These are phyloP conservation scores for Plusia festucae DNA, from an alignment of 2,888 invertebrate species.

Conservation along the genomic window DNA sequence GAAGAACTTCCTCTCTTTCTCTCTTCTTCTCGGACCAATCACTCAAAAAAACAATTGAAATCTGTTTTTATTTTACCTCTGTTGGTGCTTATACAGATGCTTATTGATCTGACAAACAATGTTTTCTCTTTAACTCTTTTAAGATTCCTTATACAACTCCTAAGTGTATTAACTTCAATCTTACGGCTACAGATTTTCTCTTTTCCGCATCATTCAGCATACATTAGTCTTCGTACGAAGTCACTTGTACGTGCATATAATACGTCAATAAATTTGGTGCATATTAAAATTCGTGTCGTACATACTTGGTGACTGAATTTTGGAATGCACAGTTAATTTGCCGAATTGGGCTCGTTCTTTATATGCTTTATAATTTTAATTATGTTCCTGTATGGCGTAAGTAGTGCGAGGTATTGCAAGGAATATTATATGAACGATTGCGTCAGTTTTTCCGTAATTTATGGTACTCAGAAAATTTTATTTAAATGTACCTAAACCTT, in stretches of 20 bases:
- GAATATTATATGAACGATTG: constrained; percentile 32
- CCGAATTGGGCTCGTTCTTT: constrained; percentile 54
- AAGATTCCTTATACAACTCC: constrained; percentile 37
- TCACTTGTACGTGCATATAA: constrained; percentile 19
- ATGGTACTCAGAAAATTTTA: background rate
- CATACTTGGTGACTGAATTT: constrained; percentile 54
- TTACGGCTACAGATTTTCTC: constrained; percentile 37
- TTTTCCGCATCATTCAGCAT: constrained; percentile 36
- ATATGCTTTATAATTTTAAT: constrained; percentile 53
- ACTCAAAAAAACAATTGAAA: background rate
- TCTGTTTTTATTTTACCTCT: background rate
- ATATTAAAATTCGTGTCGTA: constrained; percentile 56
- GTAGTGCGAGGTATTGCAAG: constrained; percentile 37
- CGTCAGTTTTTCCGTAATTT: constrained; percentile 2
- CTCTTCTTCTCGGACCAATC: too few relatives aligned
- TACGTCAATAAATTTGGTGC: constrained; percentile 42
- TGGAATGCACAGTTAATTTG: constrained; percentile 68
- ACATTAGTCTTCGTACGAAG: constrained; percentile 21
- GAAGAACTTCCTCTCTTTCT: too few relatives aligned
- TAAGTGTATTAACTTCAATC: constrained; percentile 5
- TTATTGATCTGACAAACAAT: background rate
- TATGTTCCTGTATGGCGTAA: constrained; percentile 44
- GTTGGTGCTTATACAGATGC: background rate
- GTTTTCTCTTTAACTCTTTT: constrained; percentile 30
- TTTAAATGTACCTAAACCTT: background rate